A percentile compares a stretch with the other conserved stretches of the same genome.
These are phyloP conservation scores for Polylopha cassiicola DNA, from an alignment of 2,888 invertebrate species.

Conservation along the genomic window DNA sequence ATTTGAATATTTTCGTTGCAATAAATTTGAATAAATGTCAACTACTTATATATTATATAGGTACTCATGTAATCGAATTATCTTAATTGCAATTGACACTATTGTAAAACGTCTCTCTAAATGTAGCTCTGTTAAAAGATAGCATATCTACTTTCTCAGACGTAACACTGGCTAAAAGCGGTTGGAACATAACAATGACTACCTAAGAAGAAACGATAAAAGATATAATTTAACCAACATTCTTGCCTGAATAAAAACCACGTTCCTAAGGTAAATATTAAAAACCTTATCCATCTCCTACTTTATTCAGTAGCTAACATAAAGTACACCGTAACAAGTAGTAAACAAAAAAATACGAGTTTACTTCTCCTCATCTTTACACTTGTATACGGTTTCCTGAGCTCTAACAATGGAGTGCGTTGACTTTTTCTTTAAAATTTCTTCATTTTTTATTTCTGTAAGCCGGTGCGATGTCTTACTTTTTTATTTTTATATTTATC, in stretches of 20 bases:
- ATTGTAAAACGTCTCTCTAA: no score
- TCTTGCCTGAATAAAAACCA: conserved; percentile 24
- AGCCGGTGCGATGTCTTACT: conserved; percentile 32
- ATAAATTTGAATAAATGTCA: no score
- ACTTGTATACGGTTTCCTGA: conserved; percentile 32
- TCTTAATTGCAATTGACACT: no score
- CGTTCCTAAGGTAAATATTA: conserved; percentile 23
- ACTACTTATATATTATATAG: no score
- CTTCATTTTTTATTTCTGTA: conserved; percentile 36
- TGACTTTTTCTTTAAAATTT: conserved; percentile 40
- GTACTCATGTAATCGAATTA: no score
- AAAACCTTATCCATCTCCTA: conserved; percentile 28
- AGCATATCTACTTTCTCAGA: no score
- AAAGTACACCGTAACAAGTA: conserved; percentile 24
- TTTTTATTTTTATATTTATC: conserved; percentile 51
- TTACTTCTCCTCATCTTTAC: conserved; percentile 34
- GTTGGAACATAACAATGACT: conserved; percentile 11
- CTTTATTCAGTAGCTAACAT: conserved; percentile 32
- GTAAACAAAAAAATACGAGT: conserved; percentile 28
- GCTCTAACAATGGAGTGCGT: conserved; percentile 45
- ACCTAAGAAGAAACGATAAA: conserved; percentile 11
- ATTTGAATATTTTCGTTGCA: no score
- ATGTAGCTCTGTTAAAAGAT: no score
- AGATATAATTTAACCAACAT: conserved; percentile 5
- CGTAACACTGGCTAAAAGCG: conserved; percentile 5